Base-by-base conservation (phyloP, 2,113 vertebrate genomes). In the Pycnonotus jocosus region DNA sequence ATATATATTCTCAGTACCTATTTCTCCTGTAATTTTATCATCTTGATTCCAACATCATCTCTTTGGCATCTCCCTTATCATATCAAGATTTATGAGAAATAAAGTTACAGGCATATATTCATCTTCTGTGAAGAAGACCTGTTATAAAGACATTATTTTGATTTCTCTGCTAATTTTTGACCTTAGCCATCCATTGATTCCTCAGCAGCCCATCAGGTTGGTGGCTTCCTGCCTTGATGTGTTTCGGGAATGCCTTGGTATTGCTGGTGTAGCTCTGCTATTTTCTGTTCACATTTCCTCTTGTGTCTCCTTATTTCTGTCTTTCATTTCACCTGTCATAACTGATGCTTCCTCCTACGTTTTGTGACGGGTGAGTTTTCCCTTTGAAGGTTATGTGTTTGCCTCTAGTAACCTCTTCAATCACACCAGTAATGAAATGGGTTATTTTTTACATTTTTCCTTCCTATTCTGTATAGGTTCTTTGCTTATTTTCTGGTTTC, bases 291-390 rank as follows among this genome's bases (percentile, higher is more conserved):
- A 20, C 17, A 8, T 91, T 92, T 82, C 73, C 73, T 71, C 65
- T 79, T 0, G 0, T 73, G 65, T 86, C 48, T 74, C 77, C 62
- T 80, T 69, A 91, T 82, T 89, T 82, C 54, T 58, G 54, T 79
- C 78, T 95, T 91, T 80, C 45, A 45, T 77, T 95, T 96, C 50
- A 73, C 54, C 62, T 94, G 90, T 53, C 78, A n/a, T 45, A 90
- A 73, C 30, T 95, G 84, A 83, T 91, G 28, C 19, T 54, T 92
- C 81, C 78, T 66, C 54, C 71, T 85, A 11, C 10, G 20, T 51
- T 54, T 73, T 82, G 31, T 12, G 45, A 28, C 28, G 73, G 42
- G 13, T 80, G 70, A 69, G 12, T 90, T 95, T 71, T 33, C n/a
- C 61, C 50, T 79, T 45, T 38, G 70, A 91, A 89, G 53, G 86